Evolutionary conservation across 2,113 vertebrate species (phyloP).

Genomic region (Nesoenas mayeri): DNA sequence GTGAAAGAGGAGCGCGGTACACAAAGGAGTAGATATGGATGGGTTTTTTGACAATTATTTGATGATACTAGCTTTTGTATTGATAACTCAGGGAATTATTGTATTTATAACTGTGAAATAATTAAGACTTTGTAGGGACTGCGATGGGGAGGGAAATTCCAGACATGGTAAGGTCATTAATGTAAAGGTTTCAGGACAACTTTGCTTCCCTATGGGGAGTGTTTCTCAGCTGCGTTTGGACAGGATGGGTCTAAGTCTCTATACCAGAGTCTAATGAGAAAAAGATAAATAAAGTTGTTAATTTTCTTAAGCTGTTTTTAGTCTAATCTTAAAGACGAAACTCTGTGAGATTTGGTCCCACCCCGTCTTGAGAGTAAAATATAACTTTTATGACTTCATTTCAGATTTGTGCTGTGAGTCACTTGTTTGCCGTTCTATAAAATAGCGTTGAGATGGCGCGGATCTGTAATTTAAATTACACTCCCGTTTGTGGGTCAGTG

Average conservation of each 20-base stretch:
- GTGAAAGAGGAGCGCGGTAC: neutral
- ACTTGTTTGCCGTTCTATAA: neutral
- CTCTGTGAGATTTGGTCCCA: neutral
- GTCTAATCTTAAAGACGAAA: neutral
- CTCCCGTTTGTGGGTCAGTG: neutral
- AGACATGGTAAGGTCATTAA: neutral
- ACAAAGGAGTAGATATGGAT: neutral
- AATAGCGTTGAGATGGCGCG: neutral
- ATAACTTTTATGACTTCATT: neutral
- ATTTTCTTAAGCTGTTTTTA: neutral
- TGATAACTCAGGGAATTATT: neutral
- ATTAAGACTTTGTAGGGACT: neutral
- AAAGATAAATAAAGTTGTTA: neutral
- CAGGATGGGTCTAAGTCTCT: neutral
- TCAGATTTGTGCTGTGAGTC: neutral
- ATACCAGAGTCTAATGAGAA: neutral
- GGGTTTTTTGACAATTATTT: neutral
- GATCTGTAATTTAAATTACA: neutral
- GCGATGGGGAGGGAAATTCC: neutral
- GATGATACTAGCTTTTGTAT: neutral
- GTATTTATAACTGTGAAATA: neutral
- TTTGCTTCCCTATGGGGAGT: neutral
- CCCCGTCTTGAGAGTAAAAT: neutral
- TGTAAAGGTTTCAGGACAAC: neutral
- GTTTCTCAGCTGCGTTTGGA: neutral